Evolutionary conservation across 37 sponge, comb jelly and placozoan species (phyloP).

Genomic region (Tethya wilhelma): DNA sequence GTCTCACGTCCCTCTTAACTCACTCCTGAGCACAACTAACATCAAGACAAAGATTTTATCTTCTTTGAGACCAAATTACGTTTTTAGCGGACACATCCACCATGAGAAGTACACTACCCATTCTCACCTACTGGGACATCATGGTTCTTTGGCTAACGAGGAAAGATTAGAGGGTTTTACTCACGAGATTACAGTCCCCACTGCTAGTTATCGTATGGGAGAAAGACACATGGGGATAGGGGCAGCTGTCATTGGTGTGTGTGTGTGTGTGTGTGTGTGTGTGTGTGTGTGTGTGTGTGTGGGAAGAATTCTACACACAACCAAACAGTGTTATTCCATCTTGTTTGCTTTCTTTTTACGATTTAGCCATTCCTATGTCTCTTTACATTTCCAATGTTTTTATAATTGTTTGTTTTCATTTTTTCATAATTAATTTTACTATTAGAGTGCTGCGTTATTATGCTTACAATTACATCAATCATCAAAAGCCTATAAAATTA

Average conservation of each 20-base stretch:
- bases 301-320: too few relatives aligned
- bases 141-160: not conserved
- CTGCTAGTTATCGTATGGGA: slow-evolving; percentile 71
- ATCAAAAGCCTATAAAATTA: too few relatives aligned
- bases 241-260: slow-evolving; percentile 45
- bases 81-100: slow-evolving; percentile 69
- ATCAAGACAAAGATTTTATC: not conserved
- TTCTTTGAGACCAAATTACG: slow-evolving; percentile 11
- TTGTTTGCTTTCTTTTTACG: too few relatives aligned
- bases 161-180: not conserved
- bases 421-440: too few relatives aligned
- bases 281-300: too few relatives aligned
- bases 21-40: not conserved
- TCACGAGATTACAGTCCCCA: slow-evolving; percentile 54
- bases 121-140: not conserved
- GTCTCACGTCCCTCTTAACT: slow-evolving; percentile 35
- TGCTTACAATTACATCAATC: too few relatives aligned
- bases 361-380: too few relatives aligned
- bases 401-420: too few relatives aligned
- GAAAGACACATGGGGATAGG: slow-evolving; percentile 41
- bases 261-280: too few relatives aligned
- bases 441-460: too few relatives aligned
- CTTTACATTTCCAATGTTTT: too few relatives aligned
- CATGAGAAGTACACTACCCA: slow-evolving; percentile 9
- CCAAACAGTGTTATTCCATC: too few relatives aligned